Percentiles rank a stretch among this genome's conserved stretches.
These are phyloP conservation scores for Cryptoprocta ferox DNA, from an alignment of 2,797 vertebrate species.

Conservation along the genomic window DNA sequence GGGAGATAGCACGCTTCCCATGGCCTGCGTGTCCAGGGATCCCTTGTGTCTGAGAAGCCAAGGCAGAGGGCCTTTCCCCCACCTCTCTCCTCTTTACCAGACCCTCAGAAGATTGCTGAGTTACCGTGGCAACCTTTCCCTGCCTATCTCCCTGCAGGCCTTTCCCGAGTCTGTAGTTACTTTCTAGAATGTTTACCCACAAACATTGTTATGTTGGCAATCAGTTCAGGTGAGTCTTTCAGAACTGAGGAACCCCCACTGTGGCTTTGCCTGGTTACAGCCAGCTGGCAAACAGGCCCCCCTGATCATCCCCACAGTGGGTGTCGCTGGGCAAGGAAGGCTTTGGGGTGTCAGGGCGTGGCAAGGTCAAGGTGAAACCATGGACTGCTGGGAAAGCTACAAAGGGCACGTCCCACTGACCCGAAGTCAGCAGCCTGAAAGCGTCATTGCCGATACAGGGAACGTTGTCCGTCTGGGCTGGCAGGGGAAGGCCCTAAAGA, in stretches of 20 bases:
- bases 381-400: background rate
- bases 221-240: background rate
- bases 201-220: background rate
- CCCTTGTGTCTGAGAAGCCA: background rate
- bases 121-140: background rate
- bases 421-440: slow-evolving; percentile 29
- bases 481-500: slow-evolving; percentile 63
- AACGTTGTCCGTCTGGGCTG: slow-evolving; percentile 60
- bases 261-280: background rate
- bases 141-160: background rate
- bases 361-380: slow-evolving; percentile 5
- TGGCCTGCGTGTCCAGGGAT: background rate
- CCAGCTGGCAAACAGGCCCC: background rate
- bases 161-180: background rate
- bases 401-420: slow-evolving; percentile 72
- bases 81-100: background rate
- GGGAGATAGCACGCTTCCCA: background rate
- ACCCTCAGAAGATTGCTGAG: background rate
- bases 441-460: background rate
- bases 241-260: background rate
- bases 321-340: background rate
- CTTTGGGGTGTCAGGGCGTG: background rate
- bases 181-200: slow-evolving; percentile 48
- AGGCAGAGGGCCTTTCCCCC: background rate
- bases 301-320: accelerated